Evolutionary conservation across 92 coral and sea anemone species (phyloP).

Genomic region (Pocillopora meandrina): DNA sequence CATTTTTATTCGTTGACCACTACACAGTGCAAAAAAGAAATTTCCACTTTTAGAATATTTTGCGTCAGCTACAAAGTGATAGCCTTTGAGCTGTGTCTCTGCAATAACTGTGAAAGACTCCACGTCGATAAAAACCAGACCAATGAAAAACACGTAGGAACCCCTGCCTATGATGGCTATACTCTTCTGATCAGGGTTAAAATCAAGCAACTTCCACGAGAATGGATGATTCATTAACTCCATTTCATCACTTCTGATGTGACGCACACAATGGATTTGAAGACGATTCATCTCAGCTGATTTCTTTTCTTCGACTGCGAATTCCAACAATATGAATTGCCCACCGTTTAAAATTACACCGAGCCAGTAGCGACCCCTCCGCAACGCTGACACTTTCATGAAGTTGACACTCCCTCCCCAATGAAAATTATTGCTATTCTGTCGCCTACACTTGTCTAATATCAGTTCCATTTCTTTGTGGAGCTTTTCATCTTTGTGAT

Average conservation of each 20-base stretch:
- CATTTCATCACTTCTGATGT: constrained; percentile 15
- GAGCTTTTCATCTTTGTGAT: neutral
- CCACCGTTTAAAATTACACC: constrained; percentile 28
- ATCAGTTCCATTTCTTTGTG: constrained; percentile 4
- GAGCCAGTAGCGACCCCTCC: constrained; percentile 15
- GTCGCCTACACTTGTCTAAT: neutral
- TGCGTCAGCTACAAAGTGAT: constrained; percentile 37
- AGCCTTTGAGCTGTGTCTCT: constrained; percentile 22
- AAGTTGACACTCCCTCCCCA: constrained; percentile 22
- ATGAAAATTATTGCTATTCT: constrained; percentile 6
- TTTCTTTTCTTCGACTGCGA: constrained; percentile 1
- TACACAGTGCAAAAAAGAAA: constrained; percentile 37
- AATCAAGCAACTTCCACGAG: constrained; percentile 29
- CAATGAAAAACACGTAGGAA: constrained; percentile 19
- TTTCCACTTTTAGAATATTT: constrained; percentile 26
- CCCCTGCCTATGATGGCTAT: constrained; percentile 36
- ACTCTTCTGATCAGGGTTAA: constrained; percentile 26
- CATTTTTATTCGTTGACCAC: constrained; percentile 36
- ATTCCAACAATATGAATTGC: constrained; percentile 32
- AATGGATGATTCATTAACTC: constrained; percentile 17
- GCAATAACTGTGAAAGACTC: constrained; percentile 2
- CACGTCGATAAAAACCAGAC: constrained; percentile 25
- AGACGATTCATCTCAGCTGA: too few relatives aligned
- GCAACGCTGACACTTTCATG: constrained; percentile 22
- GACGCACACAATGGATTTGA: constrained; percentile 11